Evolutionary conservation across 2,797 vertebrate species (phyloP), one percentile per base, ranked within the genome.

Genomic region (Huso huso): DNA sequence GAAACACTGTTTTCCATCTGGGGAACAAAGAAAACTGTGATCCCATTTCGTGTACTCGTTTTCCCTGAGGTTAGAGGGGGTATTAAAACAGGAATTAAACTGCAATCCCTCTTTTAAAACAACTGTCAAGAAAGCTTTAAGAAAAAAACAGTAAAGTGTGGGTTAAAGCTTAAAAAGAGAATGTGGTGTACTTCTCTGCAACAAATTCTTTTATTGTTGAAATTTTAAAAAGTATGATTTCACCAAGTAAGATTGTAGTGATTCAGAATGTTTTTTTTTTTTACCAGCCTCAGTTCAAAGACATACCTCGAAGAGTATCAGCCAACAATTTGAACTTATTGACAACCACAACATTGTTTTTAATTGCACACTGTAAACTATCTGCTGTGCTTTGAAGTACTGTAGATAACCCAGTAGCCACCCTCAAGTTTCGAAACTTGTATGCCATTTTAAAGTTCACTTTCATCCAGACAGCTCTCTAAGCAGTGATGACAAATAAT

Each of bases 321-420:
- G 78, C 79, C 80, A 75, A 66, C 80, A 81, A 88, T 90, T 85
- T 84, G n/a, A 70, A 70, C 49, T 69, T 72, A 85, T 81, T 37
- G 23, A 37, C 23, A 37, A 37, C 23, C 23, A 84, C 78, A 82
- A 84, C 75, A 80, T 78, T 78, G 75, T 74, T 81, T 78, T 83
- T 88, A 84, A 88, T 88, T 86, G 85, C 74, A 82, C 77, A 80
- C 73, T 64, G 66, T 70, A 72, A 83, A 82, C 70, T 77, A 69
- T 74, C 78, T 73, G 77, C 77, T 75, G 83, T 68, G 62, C 71
- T 71, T 66, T 72, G 69, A 69, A 71, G 73, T 76, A 77, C 80
- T 82, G 71, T 69, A 75, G 66, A 71, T 66, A 51, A 61, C 67
- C 62, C 53, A 69, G 69, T 69, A 69, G 69, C 67, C 65, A 64